Evolutionary conservation across 1,140 invertebrate species (phyloP), one percentile per base, ranked within the genome.

Genomic region (Drosophila truncata): DNA sequence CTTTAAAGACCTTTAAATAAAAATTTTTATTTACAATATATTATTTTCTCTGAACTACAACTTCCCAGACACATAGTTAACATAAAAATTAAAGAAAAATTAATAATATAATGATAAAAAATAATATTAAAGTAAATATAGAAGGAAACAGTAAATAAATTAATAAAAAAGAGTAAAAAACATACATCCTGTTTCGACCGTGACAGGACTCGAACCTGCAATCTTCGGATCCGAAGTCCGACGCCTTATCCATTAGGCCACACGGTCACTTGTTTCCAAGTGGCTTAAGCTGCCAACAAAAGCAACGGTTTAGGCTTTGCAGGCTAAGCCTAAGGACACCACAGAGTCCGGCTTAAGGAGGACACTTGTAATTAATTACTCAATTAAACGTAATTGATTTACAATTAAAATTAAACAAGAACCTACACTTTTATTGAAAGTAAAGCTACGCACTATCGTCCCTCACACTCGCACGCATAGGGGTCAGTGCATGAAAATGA

Each of bases 241-340:
- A n/a, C n/a, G n/a, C n/a, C n/a, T n/a, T n/a, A n/a, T n/a, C 69
- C 69, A 71, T 72, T 72, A 72, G 69, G 69, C 69, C 69, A 72
- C 69, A 72, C 69, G 69, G 69, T 72, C 69, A 70, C 33, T 58
- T 70, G 31, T n/a, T n/a, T 2, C 0, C 4, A 46, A 6, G 7
- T 7, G 49, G 50, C 69, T 37, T 31, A 46, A 46, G 27, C 29
- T 39, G 16, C 1, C 50, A 33, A 20, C 5, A 31, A 27, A n/a
- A 58, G 65, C 41, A 14, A 11, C 10, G 10, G 13, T 6, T n/a
- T 41, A 4, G 46, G 8, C 44, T 42, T 18, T 11, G 9, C 27
- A 39, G 4, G 0, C n/a, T 1, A 0, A 9, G 10, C 13, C 18
- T 7, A 23, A 60, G 54, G 52, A 64, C 57, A 13, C 3, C 16